Percentiles rank a stretch among this genome's conserved stretches.
Evolutionary conservation across 2,888 invertebrate species (phyloP).

Genomic region (Hermaeophaga mercurialis): DNA sequence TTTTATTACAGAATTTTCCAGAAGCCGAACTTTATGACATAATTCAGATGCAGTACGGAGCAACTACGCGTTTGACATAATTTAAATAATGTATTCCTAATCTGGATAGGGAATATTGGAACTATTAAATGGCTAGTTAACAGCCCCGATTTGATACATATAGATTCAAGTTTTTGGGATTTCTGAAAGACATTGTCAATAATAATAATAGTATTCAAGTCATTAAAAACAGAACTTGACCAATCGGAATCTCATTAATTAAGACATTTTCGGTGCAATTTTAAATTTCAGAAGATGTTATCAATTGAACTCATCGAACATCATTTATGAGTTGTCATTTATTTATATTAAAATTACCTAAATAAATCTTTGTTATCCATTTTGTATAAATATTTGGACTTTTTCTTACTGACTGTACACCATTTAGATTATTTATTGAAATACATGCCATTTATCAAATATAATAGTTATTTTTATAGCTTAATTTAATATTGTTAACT

Average conservation of each 20-base stretch:
- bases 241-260: slow-evolving; percentile 2
- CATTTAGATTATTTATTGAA: no score
- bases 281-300: slow-evolving; percentile 23
- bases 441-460: no score
- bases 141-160: not conserved
- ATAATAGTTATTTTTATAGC: no score
- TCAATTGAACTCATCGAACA: slow-evolving; percentile 18
- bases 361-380: slow-evolving; percentile 5
- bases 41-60: no score
- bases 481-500: no score
- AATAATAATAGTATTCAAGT: slow-evolving; percentile 23
- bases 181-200: slow-evolving; percentile 21
- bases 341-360: not conserved
- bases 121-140: not conserved
- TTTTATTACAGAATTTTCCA: no score
- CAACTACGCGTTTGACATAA: no score
- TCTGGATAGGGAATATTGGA: not conserved
- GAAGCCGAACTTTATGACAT: no score
- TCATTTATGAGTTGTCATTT: slow-evolving; percentile 8
- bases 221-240: slow-evolving; percentile 1
- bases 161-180: not conserved
- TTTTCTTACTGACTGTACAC: no score
- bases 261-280: slow-evolving; percentile 16
- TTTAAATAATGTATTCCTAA: not conserved
- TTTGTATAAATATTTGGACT: slow-evolving; percentile 5